These are phyloP conservation scores for Muschampia plurimacula DNA, from an alignment of 2,888 invertebrate genomes.

Conservation along the genomic window DNA sequence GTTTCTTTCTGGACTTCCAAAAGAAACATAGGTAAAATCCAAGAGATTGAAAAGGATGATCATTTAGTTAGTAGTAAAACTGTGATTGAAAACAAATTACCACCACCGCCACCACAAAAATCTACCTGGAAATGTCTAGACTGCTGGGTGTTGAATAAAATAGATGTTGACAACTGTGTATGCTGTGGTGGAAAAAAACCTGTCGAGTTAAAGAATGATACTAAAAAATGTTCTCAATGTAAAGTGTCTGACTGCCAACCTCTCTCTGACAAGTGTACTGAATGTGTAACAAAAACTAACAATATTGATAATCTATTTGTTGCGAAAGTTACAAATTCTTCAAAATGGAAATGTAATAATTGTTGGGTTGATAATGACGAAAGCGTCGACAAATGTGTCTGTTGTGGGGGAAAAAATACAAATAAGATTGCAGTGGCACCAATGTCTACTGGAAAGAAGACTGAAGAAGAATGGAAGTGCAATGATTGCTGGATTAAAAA, in stretches of 20 bases:
- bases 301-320: slow-evolving; percentile 41
- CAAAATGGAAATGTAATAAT: slow-evolving; percentile 63
- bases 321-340: slow-evolving; percentile 42
- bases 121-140: slow-evolving; percentile 58
- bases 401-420: slow-evolving; percentile 57
- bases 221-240: slow-evolving; percentile 55
- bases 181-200: slow-evolving; percentile 60
- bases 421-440: slow-evolving; percentile 35
- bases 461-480: slow-evolving; percentile 57
- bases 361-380: slow-evolving; percentile 63
- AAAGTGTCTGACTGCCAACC: slow-evolving; percentile 52
- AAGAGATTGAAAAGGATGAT: slow-evolving; percentile 43
- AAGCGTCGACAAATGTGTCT: slow-evolving; percentile 55
- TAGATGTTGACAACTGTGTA: slow-evolving; percentile 57
- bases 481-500: slow-evolving; percentile 65
- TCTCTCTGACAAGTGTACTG: slow-evolving; percentile 54
- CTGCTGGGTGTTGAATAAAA: slow-evolving; percentile 62
- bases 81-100: slow-evolving; percentile 39
- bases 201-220: slow-evolving; percentile 28
- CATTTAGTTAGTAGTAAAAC: slow-evolving; percentile 4
- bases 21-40: slow-evolving; percentile 50
- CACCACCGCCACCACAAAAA: slow-evolving; percentile 47
- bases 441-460: slow-evolving; percentile 24
- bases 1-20: no score
- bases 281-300: slow-evolving; percentile 53